These are phyloP conservation scores for Catalaphyllia jardinei DNA, from an alignment of 64 coral and sea anemone genomes.

Conservation along the genomic window DNA sequence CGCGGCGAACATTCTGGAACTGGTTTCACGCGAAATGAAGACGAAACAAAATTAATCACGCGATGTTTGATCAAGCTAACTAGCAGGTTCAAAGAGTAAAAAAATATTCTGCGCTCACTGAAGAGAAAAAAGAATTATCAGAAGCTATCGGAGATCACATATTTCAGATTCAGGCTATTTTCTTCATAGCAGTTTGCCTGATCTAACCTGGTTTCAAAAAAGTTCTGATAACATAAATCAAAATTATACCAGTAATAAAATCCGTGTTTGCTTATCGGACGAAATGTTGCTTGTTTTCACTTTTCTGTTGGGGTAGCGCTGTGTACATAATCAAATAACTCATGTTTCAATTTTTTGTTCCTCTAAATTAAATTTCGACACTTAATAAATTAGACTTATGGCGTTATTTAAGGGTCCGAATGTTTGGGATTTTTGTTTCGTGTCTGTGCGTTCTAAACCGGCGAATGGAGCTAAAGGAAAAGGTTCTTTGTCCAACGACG, in stretches of 20 bases:
- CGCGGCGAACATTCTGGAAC: background rate
- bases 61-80: background rate
- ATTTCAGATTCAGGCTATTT: background rate
- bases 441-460: background rate
- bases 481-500: background rate
- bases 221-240: background rate
- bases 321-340: slow-evolving; percentile 6
- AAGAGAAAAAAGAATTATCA: background rate
- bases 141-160: background rate
- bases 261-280: background rate
- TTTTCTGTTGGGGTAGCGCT: background rate
- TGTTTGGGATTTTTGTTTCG: background rate
- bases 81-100: background rate
- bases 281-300: background rate
- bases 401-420: background rate
- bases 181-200: background rate
- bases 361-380: background rate
- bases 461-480: background rate
- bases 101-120: background rate
- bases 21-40: background rate
- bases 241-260: background rate
- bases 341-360: background rate
- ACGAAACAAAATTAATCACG: background rate
- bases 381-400: background rate
- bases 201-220: background rate